These are phyloP conservation scores for Anas platyrhynchos DNA, from an alignment of 2,113 vertebrate genomes.

Conservation along the genomic window DNA sequence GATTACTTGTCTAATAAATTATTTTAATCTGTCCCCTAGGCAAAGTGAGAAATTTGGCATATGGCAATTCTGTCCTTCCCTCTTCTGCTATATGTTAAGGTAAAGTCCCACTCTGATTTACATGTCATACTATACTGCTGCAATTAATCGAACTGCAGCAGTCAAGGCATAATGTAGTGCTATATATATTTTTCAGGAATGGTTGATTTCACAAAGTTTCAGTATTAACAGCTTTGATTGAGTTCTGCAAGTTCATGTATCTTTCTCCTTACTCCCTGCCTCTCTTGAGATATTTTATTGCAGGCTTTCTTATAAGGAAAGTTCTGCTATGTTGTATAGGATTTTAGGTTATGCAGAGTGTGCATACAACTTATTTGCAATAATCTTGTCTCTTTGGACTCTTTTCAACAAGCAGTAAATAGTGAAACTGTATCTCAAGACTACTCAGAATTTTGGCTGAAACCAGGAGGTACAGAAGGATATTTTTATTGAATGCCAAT, in stretches of 20 bases:
- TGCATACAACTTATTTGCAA: not conserved
- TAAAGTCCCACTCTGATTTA: not conserved
- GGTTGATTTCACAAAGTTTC: not conserved
- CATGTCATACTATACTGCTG: not conserved
- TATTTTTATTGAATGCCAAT: not conserved
- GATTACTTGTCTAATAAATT: not conserved
- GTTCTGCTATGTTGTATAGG: not conserved
- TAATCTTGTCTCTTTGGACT: not conserved
- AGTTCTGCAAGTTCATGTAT: not conserved
- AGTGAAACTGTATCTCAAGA: not conserved
- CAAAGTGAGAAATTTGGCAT: constrained; percentile 33
- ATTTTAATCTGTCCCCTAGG: constrained; percentile 14
- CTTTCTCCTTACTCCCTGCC: not conserved
- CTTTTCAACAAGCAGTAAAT: constrained; percentile 12
- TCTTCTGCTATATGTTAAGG: not conserved
- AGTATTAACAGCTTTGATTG: not conserved
- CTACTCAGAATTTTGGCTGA: not conserved
- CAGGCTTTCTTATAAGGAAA: not conserved
- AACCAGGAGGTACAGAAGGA: not conserved
- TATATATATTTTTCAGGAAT: not conserved
- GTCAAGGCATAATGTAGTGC: not conserved
- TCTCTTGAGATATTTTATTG: not conserved
- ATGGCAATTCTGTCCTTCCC: not conserved
- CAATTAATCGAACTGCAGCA: not conserved
- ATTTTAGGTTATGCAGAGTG: not conserved